Base-by-base conservation (phyloP, 2,888 invertebrate species). In the Escarpia spicata region DNA sequence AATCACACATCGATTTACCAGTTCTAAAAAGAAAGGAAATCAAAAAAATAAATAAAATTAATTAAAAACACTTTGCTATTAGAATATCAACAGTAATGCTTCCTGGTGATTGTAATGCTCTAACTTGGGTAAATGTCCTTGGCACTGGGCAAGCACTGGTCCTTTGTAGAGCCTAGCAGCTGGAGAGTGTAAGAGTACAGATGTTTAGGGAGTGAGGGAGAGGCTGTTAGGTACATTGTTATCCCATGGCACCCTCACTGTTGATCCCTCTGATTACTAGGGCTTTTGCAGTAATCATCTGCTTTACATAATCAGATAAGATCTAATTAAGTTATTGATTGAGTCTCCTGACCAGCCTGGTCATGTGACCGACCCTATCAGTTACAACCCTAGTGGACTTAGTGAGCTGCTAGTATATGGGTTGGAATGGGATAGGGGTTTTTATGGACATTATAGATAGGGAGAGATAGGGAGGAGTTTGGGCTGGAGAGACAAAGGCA, bases 251-350 rank as follows among this genome's bases (percentile, higher is more conserved):
- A 26, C 19, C 75, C 26, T 75, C 75, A n/a, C 75, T 75, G 75
- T 75, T 75, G 75, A 26, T 26, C 75, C 75, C n/a, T 26, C 26
- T 75, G 75, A 75, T 75, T 26, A 75, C 75, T 26, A 75, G 19
- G 1, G 3, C 60, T 60, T 4, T 26, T 19, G 19, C 19, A 60
- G 75, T 75, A 75, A 75, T 75, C 75, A 75, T 75, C 75, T 75
- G 26, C 19, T 75, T 75, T 75, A 75, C 75, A 75, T 75, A 75
- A 75, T 26, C 75, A 75, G 75, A 75, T 75, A 75, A 26, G 75
- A 75, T 75, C 75, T 75, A 75, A 75, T 75, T 75, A 75, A 75
- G 75, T 75, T 75, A 26, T 75, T 75, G 75, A 75, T 75, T 75
- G 75, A 75, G 75, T 26, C 75, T 26, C 75, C 75, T 26, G 19